Percentiles rank a stretch among this genome's conserved stretches.
phyloP scores from a whole-genome alignment of 2,888 invertebrate species.

The Gryllus longicercus region DNA sequence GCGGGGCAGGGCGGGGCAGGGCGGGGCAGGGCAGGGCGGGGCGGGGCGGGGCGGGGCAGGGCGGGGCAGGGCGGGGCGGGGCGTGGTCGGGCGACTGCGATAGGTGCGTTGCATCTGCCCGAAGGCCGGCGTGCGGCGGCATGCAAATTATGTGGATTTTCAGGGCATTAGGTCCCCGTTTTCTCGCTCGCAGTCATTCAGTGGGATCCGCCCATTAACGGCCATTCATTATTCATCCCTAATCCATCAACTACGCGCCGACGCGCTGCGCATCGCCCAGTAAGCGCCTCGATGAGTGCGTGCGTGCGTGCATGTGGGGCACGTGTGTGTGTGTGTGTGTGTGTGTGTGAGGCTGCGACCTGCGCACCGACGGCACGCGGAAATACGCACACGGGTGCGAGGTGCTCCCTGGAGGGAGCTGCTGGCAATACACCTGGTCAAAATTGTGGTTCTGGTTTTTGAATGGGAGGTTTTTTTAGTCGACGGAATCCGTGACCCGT shows the following conservation, averaged over 20 bases:
- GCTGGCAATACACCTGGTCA: no score
- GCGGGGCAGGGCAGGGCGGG: no score
- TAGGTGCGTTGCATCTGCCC: neutral
- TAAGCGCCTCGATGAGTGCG: neutral
- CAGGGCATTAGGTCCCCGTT: neutral
- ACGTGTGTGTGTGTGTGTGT: neutral
- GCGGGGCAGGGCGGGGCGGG: no score
- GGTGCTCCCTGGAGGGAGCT: no score
- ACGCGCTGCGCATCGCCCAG: neutral
- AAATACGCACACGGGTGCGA: no score
- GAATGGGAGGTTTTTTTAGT: no score
- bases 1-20: no score
- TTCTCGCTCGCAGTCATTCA: constrained; percentile 10
- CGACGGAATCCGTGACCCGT: no score
- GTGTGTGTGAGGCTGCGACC: neutral
- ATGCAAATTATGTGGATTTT: constrained; percentile 8
- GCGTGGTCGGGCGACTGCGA: neutral
- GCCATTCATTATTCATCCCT: constrained; percentile 10
- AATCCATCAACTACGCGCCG: neutral
- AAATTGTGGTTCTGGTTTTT: no score
- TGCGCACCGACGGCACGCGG: no score
- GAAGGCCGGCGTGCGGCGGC: neutral
- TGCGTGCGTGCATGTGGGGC: neutral
- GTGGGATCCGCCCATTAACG: constrained; percentile 4
- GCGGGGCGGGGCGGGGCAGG: no score